Percentiles rank a stretch among this genome's conserved stretches.
Conservation (phyloP, 2,888 invertebrate species). For the Corbicula japonica region DNA sequence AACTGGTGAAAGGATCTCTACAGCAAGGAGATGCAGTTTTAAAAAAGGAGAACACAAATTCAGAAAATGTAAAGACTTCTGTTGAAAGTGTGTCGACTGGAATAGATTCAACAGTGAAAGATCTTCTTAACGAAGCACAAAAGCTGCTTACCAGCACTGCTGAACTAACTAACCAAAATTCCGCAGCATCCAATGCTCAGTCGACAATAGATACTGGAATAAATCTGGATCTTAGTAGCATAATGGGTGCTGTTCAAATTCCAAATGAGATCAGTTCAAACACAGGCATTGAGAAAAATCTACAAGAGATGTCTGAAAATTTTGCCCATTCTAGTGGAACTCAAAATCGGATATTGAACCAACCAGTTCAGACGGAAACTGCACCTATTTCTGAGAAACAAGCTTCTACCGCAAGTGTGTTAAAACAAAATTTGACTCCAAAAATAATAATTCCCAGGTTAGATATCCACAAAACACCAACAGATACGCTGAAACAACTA, state of each 20-base stretch:
- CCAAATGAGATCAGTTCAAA: background rate
- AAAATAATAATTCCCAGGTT: no score
- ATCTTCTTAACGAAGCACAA: conserved; percentile 3
- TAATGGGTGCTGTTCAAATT: background rate
- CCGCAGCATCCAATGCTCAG: background rate
- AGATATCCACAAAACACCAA: no score
- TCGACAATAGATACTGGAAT: background rate
- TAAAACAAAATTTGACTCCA: no score
- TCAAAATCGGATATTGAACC: no score
- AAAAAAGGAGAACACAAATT: background rate
- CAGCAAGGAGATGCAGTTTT: conserved; percentile 2
- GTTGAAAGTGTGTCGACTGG: background rate
- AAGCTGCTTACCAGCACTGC: conserved; percentile 5
- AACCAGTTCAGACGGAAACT: no score
- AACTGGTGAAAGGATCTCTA: conserved; percentile 6
- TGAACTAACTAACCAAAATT: background rate
- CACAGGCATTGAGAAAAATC: background rate
- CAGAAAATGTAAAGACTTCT: background rate
- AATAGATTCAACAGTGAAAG: background rate
- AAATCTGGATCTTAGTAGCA: background rate
- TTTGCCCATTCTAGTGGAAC: no score
- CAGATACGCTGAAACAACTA: no score
- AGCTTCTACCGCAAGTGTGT: no score
- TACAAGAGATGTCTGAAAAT: background rate
- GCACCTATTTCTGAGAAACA: no score